A percentile compares a stretch with the other conserved stretches of the same genome.
Evolutionary conservation across 2,888 invertebrate genomes (phyloP).

Genomic region (Isotomurus palustris): DNA sequence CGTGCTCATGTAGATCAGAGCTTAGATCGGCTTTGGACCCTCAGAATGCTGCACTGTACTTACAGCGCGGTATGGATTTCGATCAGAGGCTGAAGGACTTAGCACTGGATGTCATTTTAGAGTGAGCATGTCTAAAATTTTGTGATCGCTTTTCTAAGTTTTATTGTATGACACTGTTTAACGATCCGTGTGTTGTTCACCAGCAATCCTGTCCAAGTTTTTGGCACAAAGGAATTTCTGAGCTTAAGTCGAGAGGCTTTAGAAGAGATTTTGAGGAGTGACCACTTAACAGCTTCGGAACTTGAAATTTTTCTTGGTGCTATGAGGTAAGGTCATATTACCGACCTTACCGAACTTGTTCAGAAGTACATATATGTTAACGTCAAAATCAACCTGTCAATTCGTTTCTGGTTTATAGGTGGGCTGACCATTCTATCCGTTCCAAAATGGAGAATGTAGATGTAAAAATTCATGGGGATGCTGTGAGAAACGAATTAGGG

Average conservation of each 20-base stretch:
- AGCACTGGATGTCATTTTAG: neutral
- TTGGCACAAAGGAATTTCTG: no score
- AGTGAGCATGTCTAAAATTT: no score
- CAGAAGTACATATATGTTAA: neutral
- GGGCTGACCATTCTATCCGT: neutral
- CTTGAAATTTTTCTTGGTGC: slow-evolving; percentile 4
- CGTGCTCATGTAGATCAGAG: neutral
- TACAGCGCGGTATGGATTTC: neutral
- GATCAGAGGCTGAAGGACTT: neutral
- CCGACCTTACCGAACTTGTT: neutral
- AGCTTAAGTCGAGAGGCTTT: slow-evolving; percentile 3
- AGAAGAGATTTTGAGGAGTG: neutral
- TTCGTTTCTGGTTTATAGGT: slow-evolving; percentile 5
- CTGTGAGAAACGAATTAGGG: slow-evolving; percentile 2
- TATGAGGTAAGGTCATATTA: neutral
- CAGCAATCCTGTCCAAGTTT: neutral
- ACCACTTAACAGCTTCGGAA: slow-evolving; percentile 8
- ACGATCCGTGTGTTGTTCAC: neutral
- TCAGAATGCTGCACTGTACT: neutral
- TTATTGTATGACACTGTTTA: no score
- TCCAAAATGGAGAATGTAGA: neutral
- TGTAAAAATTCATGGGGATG: neutral
- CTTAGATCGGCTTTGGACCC: neutral
- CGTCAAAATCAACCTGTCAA: neutral
- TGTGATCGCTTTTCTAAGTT: no score